Base-by-base conservation (phyloP, 2,888 invertebrate species). In the Melanostoma mellinum region DNA sequence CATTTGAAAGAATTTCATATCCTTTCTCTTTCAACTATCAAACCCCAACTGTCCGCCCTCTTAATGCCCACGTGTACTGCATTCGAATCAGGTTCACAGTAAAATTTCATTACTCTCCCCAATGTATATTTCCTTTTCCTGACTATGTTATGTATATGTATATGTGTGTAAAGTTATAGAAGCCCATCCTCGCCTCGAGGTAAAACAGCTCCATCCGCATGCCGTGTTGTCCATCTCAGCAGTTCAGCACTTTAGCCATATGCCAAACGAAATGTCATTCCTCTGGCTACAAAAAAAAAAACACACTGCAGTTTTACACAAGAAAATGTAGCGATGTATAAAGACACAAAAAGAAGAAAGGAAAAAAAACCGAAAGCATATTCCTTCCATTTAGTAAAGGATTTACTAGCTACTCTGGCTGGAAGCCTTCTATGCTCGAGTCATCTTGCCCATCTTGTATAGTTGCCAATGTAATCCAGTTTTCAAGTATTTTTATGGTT, bases 1-100 rank as follows among this genome's bases (percentile, higher is more conserved):
- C 79, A 61, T 75, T 84, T 84, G 79, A 84, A 84, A 79, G 84
- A 84, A 79, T 84, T 84, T 79, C 79, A 84, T 71, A 79, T 84
- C 74, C 79, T 79, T 78, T 74, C 58, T 44, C 32, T 46, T 35
- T 35, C 44, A 20, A 38, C 44, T 6, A 6, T 6, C 5, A 6
- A 30, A 35, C 35, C 35, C n/a, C 3, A 42, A 42, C 44, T 8
- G 33, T 30, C 53, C 63, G 35, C n/a, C 35, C 3, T 46, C 38
- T n/a, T 36, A 20, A 9, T 8, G 38, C 36, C 30, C 61, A 63
- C 48, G 61, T 61, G 61, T 9, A 50, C 48, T 63, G 63, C 68
- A 82, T 78, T 78, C 77, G 78, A 65, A 84, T 67, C 69, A 74
- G 74, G 69, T 56, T 79, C 60, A 52, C 71, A 74, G 79, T 84